phyloP scores from a whole-genome alignment of 2,113 vertebrate genomes.

The Pluvianellus socialis region DNA sequence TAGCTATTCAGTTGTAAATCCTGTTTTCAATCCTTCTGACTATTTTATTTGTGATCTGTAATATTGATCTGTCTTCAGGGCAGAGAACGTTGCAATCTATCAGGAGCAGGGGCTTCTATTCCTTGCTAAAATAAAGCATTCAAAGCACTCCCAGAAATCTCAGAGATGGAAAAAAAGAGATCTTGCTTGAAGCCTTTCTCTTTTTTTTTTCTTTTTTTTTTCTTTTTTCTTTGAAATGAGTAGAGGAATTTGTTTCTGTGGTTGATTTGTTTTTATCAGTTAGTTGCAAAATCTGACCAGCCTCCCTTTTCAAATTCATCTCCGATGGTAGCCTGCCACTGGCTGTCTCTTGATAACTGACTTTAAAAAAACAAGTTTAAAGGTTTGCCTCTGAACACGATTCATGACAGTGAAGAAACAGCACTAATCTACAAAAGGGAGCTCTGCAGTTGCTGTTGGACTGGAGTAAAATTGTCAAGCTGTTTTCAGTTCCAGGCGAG shows the following conservation, averaged over 20 bases:
- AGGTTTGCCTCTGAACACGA: background rate
- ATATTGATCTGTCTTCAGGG: slow-evolving; percentile 59
- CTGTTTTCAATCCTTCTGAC: slow-evolving; percentile 59
- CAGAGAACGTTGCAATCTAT: background rate
- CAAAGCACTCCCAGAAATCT: slow-evolving; percentile 29
- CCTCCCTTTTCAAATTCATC: background rate
- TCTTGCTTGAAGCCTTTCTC: slow-evolving; percentile 10
- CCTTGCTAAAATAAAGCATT: slow-evolving; percentile 31
- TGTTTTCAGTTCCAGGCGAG: background rate
- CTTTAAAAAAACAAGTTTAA: background rate
- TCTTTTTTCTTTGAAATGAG: background rate
- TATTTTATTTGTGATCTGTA: slow-evolving; percentile 60
- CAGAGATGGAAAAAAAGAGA: background rate
- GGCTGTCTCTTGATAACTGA: background rate
- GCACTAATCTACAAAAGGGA: background rate
- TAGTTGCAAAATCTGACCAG: slow-evolving; percentile 36
- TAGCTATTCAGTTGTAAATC: slow-evolving; percentile 64
- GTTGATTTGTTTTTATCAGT: slow-evolving; percentile 48
- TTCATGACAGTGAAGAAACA: background rate
- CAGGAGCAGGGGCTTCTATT: slow-evolving; percentile 29
- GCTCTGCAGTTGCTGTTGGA: background rate
- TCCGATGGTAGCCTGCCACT: slow-evolving; percentile 8
- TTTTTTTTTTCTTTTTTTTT: accelerated
- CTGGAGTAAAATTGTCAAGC: background rate
- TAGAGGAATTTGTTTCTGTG: background rate